Base-by-base conservation (phyloP, 2,797 vertebrate genomes). In the Lithobates pipiens region DNA sequence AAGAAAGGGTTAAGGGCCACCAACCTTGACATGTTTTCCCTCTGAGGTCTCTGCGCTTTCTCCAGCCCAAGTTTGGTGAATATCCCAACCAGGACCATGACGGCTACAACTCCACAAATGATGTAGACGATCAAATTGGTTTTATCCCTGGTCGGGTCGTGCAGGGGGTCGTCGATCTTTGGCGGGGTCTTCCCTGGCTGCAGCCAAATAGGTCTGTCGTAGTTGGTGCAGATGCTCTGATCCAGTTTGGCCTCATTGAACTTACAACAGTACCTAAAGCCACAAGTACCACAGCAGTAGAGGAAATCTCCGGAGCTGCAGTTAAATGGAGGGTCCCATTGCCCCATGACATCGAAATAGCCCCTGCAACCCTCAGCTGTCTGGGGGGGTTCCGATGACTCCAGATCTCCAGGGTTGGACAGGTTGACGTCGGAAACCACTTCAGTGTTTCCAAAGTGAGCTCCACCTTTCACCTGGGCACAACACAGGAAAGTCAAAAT, bases 311-410 rank as follows among this genome's bases (percentile, higher is more conserved):
- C 96, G 21, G 98, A 98, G 89, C 96, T 97, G 95, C 98, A 99
- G 91, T 95, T 94, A 91, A 99, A 99, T 91, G 97, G 95, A 84
- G 97, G 97, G 93, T 99, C 98, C 96, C 96, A 99, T 93, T 99
- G 98, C 89, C 98, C 98, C 98, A 99, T 99, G 91, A 99, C 98
- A 89, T 99, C 98, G 93, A 95, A 99, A 93, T 99, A 99, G 68
- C 98, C 98, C 89, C 96, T 95, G 85, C 98, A 99, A 86, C 90
- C 94, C 92, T 98, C 98, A 88, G 98, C 96, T 29, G 94, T 95
- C 87, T 97, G 96, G 77, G 97, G 97, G 71, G 95, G 93, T 89
- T 97, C 96, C 23, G 97, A 96, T 69, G 95, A 94, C 61, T 89
- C 92, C 89, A 91, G 94, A 86, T 97, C 96, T 80, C 95, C 94